Evolutionary conservation across 2,113 vertebrate genomes (phyloP), one percentile per base, ranked within the genome.

Genomic region (Dipodomys stephensi): DNA sequence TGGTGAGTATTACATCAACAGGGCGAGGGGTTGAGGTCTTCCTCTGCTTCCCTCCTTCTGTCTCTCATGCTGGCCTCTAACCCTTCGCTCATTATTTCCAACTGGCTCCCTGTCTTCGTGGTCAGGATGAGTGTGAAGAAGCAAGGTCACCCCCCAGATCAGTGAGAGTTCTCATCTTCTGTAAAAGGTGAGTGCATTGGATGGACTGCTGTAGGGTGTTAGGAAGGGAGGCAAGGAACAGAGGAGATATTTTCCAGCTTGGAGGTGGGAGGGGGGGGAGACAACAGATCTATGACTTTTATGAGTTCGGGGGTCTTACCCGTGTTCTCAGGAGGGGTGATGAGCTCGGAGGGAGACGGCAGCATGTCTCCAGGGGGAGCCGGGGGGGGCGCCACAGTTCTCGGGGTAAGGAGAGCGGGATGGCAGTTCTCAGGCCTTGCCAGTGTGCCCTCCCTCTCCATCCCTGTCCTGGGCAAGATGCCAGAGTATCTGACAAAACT

Each of bases 401-500:
- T 0, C 6, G 39, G 39, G 39, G 39, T 39, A 39, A 49, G 49
- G 49, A 49, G 49, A 49, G 49, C 7, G 49, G 15, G 53, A 16
- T 13, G 53, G 53, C 53, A 73, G 11, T 73, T 60, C 15, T 62
- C 49, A 73, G 35, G 35, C 35, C 39, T 39, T 39, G 39, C 39
- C 39, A 39, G 39, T 39, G 39, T 39, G 39, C 39, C 39, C 39
- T 39, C 39, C 16, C 53, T 18, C 53, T 57, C 53, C 53, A 16
- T 57, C 53, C 53, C 6, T 49, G 39, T 60, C 13, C 13, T 15
- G n/a, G 73, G 60, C 3, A 69, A 79, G 62, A 71, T 28, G 18
- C 0, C 0, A 6, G 28, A 23, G 10, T 1, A 32, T 57, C 44
- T 10, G 1, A 2, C 69, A 82, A 69, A 1, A 69, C 1, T n/a